Percentiles rank a stretch among this genome's conserved stretches.
Evolutionary conservation across 2,888 invertebrate species (phyloP).

Genomic region (Camptogramma bilineatum): DNA sequence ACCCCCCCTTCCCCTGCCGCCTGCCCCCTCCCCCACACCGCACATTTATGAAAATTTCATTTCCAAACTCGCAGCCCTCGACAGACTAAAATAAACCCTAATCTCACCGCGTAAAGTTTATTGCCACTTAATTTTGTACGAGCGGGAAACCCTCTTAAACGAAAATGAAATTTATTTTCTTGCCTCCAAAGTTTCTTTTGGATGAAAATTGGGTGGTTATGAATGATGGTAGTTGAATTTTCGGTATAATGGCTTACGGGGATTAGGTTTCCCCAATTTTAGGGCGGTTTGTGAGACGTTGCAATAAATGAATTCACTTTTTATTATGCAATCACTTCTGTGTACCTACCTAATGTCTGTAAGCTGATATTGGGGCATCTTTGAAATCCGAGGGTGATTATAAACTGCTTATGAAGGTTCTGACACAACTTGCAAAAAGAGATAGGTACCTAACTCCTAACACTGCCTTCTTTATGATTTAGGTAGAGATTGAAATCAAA

Average conservation of each 20-base stretch:
- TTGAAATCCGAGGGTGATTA: slow-evolving; percentile 35
- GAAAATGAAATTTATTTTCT: slow-evolving; percentile 65
- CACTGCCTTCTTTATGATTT: not conserved
- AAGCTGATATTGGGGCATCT: slow-evolving; percentile 38
- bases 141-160: slow-evolving; percentile 61
- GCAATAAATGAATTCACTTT: slow-evolving; percentile 69
- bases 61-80: slow-evolving; percentile 67
- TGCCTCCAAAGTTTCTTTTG: slow-evolving; percentile 60
- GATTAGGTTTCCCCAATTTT: slow-evolving; percentile 81
- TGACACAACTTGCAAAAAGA: not conserved
- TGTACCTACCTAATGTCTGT: slow-evolving; percentile 28
- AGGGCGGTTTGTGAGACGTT: slow-evolving; percentile 69
- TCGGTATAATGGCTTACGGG: slow-evolving; percentile 79
- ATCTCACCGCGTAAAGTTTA: slow-evolving; percentile 67
- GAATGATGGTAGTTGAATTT: slow-evolving; percentile 72
- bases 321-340: slow-evolving; percentile 74
- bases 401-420: not conserved
- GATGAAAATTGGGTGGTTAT: slow-evolving; percentile 51
- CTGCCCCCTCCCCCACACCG: slow-evolving; percentile 41
- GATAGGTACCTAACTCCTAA: not conserved
- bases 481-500: not conserved
- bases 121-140: slow-evolving; percentile 67
- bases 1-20: slow-evolving; percentile 46
- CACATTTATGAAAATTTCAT: slow-evolving; percentile 84
- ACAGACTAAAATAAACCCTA: slow-evolving; percentile 76